These are phyloP conservation scores for Nyleta sp. DNA, from an alignment of 2,888 invertebrate species.

Conservation along the genomic window DNA sequence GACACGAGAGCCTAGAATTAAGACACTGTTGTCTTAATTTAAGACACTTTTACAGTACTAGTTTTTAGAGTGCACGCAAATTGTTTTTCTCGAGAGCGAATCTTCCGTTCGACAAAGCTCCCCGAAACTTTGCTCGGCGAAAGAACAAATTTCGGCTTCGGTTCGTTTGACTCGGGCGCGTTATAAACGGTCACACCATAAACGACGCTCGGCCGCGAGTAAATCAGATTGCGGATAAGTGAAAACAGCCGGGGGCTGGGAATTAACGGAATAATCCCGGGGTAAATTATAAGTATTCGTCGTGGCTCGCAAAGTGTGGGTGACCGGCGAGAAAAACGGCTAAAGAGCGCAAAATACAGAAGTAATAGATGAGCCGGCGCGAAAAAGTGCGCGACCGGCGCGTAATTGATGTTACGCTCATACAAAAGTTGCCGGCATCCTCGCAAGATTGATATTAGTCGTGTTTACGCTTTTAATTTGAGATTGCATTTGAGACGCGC, in stretches of 20 bases:
- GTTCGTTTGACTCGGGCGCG: constrained; percentile 25
- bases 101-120: neutral
- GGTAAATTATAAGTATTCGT: constrained; percentile 53
- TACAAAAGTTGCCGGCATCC: constrained; percentile 44
- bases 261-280: constrained; percentile 48
- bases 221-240: constrained; percentile 44
- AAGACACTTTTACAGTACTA: no score
- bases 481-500: constrained; percentile 2
- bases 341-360: constrained; percentile 41
- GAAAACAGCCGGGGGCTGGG: constrained; percentile 30
- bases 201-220: constrained; percentile 23
- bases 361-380: constrained; percentile 37
- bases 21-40: no score
- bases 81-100: neutral
- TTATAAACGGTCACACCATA: constrained; percentile 23
- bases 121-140: neutral
- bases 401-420: constrained; percentile 51
- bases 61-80: no score
- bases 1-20: no score
- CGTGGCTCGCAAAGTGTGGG: constrained; percentile 42
- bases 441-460: constrained; percentile 50
- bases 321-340: constrained; percentile 23
- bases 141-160: constrained; percentile 20
- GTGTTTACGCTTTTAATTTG: constrained; percentile 58
- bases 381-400: constrained; percentile 22